These are phyloP conservation scores for Mesoligia furuncula DNA, from an alignment of 2,888 invertebrate genomes.

Conservation along the genomic window DNA sequence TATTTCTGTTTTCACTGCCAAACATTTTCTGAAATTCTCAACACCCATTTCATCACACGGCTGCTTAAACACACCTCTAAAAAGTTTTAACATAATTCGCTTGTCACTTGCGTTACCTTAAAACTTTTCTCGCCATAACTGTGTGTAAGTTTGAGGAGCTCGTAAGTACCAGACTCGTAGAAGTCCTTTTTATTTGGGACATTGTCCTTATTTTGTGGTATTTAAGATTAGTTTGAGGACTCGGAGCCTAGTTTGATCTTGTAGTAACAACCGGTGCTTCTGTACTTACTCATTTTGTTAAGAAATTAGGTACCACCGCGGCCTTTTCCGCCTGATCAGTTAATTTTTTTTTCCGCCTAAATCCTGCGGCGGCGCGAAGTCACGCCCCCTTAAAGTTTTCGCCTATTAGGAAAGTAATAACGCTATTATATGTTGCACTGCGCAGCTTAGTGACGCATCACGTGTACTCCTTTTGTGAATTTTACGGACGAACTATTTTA, in stretches of 20 bases:
- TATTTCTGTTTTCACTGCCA: slow-evolving; percentile 23
- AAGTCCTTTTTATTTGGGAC: slow-evolving; percentile 40
- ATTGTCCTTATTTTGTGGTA: slow-evolving; percentile 21
- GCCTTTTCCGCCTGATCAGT: too few relatives aligned
- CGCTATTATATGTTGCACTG: too few relatives aligned
- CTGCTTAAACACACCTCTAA: slow-evolving; percentile 31
- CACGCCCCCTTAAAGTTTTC: too few relatives aligned
- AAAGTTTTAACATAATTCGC: slow-evolving; percentile 32
- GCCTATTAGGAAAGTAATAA: too few relatives aligned
- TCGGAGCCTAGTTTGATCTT: slow-evolving; percentile 27
- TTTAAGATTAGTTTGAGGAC: slow-evolving; percentile 40
- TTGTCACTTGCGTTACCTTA: slow-evolving; percentile 30
- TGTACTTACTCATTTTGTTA: background rate
- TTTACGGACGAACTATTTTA: too few relatives aligned
- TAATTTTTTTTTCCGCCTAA: too few relatives aligned
- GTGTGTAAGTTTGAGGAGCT: slow-evolving; percentile 25
- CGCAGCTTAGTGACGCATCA: too few relatives aligned
- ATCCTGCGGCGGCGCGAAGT: too few relatives aligned
- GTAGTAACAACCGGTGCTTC: background rate
- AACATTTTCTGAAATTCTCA: slow-evolving; percentile 36
- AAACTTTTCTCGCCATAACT: slow-evolving; percentile 20
- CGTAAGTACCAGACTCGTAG: slow-evolving; percentile 16
- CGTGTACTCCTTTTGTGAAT: too few relatives aligned
- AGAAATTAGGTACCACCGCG: background rate
- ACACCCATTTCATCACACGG: slow-evolving; percentile 37